Evolutionary conservation across 2,888 invertebrate species (phyloP).

Genomic region (Dinocampus coccinellae): DNA sequence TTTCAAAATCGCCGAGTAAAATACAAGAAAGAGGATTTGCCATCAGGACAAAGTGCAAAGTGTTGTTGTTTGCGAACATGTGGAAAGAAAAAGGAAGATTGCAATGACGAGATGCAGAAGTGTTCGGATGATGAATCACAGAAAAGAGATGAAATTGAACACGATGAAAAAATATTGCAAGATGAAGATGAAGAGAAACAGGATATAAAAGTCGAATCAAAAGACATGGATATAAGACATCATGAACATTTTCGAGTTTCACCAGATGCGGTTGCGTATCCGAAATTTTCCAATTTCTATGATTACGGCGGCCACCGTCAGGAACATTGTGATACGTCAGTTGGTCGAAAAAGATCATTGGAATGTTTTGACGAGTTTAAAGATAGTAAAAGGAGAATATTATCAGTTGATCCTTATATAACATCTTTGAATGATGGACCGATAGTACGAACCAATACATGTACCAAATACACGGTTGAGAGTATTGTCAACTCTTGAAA

Average conservation of each 20-base stretch:
- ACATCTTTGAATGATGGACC: slow-evolving; percentile 50
- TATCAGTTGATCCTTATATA: slow-evolving; percentile 45
- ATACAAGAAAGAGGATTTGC: slow-evolving; percentile 89
- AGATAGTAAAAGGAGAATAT: slow-evolving; percentile 46
- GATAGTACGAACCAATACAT: slow-evolving; percentile 53
- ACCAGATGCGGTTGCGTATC: slow-evolving; percentile 41
- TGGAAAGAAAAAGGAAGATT: slow-evolving; percentile 61
- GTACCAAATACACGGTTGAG: slow-evolving; percentile 66
- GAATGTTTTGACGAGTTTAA: slow-evolving; percentile 43
- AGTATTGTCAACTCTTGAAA: slow-evolving; percentile 65
- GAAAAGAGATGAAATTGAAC: slow-evolving; percentile 33
- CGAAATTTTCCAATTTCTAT: slow-evolving; percentile 35
- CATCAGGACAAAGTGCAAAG: slow-evolving; percentile 67
- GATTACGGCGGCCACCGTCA: slow-evolving; percentile 40
- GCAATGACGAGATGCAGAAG: slow-evolving; percentile 46
- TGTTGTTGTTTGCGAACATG: slow-evolving; percentile 73
- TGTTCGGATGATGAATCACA: slow-evolving; percentile 39
- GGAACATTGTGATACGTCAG: slow-evolving; percentile 47
- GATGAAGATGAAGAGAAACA: slow-evolving; percentile 20
- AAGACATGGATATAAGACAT: slow-evolving; percentile 21
- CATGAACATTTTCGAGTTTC: slow-evolving; percentile 26
- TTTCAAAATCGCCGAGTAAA: slow-evolving; percentile 95
- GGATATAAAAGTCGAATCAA: slow-evolving; percentile 33
- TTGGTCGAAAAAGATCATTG: slow-evolving; percentile 53
- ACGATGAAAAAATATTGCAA: slow-evolving; percentile 20